Evolutionary conservation across 2,888 invertebrate genomes (phyloP).

Genomic region (Alloscopus bannaensis): DNA sequence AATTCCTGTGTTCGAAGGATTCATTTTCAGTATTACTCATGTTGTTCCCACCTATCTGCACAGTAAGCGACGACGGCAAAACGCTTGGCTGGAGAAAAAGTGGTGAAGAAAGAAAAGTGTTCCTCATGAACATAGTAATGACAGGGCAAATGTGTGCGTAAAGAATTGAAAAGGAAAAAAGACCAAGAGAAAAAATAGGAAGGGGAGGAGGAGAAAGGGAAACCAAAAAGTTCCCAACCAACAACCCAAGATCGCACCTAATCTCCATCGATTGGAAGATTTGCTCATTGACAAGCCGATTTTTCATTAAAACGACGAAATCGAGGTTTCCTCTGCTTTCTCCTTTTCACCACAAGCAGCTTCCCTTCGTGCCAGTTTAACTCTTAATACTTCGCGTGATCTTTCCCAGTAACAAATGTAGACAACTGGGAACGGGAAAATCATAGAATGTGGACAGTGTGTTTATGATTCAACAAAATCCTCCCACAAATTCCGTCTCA

Average conservation of each 20-base stretch:
- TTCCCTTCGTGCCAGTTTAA: neutral
- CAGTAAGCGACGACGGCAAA: constrained; percentile 2
- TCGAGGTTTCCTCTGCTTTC: constrained; percentile 4
- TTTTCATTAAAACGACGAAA: constrained; percentile 66
- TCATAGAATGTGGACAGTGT: too few relatives aligned
- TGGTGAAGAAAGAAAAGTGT: constrained; percentile 24
- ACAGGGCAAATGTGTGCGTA: constrained; percentile 46
- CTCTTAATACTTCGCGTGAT: too few relatives aligned
- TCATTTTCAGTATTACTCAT: constrained; percentile 60
- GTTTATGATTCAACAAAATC: constrained; percentile 49
- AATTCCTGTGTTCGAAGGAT: constrained; percentile 47
- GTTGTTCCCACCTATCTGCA: constrained; percentile 45
- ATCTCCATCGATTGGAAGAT: constrained; percentile 62
- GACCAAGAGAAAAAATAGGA: neutral
- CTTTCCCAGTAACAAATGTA: too few relatives aligned
- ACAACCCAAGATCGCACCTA: constrained; percentile 60
- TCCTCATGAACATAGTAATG: constrained; percentile 31
- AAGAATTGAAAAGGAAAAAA: constrained; percentile 42
- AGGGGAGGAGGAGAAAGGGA: constrained; percentile 43
- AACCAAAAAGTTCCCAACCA: constrained; percentile 48
- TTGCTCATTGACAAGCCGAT: constrained; percentile 57
- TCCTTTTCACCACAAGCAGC: neutral
- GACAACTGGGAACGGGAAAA: too few relatives aligned
- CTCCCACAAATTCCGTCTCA: constrained; percentile 37
- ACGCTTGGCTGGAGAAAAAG: constrained; percentile 18